phyloP scores from a whole-genome alignment of 2,797 vertebrate species.

The Thalassophryne amazonica region DNA sequence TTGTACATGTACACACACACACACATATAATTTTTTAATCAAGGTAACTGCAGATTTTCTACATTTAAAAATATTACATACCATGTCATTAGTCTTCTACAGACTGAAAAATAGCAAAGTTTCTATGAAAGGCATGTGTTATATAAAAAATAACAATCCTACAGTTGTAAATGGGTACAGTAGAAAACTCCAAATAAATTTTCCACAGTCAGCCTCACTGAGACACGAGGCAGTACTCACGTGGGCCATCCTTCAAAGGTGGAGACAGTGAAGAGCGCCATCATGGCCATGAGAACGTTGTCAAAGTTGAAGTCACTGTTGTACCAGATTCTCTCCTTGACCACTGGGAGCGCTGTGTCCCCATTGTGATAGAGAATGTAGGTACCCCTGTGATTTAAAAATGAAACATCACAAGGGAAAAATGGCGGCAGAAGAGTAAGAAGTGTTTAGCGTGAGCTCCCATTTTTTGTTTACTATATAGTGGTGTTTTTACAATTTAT shows the following conservation, averaged over 20 bases:
- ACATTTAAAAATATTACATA: background rate
- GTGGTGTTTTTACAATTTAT: too few species aligned
- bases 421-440: too few species aligned
- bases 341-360: conserved; percentile 86
- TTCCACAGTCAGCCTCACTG: background rate
- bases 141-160: too few species aligned
- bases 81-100: background rate
- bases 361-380: conserved; percentile 96
- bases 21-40: too few species aligned
- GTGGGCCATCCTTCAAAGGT: conserved; percentile 98
- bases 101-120: too few species aligned
- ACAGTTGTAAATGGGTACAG: too few species aligned
- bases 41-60: background rate
- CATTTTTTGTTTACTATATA: too few species aligned
- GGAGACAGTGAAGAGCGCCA: conserved; percentile 98
- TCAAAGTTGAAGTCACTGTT: conserved; percentile 99
- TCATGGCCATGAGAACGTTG: conserved; percentile 97
- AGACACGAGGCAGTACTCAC: conserved; percentile 72
- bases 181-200: too few species aligned
- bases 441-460: too few species aligned
- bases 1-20: too few species aligned
- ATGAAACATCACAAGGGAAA: background rate
- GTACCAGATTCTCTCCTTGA: conserved; percentile 90
- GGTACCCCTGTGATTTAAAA: conserved; percentile 80
- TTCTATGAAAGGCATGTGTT: too few species aligned